These are phyloP conservation scores for Bombus pascuorum DNA, from an alignment of 1,140 invertebrate species.

Conservation along the genomic window DNA sequence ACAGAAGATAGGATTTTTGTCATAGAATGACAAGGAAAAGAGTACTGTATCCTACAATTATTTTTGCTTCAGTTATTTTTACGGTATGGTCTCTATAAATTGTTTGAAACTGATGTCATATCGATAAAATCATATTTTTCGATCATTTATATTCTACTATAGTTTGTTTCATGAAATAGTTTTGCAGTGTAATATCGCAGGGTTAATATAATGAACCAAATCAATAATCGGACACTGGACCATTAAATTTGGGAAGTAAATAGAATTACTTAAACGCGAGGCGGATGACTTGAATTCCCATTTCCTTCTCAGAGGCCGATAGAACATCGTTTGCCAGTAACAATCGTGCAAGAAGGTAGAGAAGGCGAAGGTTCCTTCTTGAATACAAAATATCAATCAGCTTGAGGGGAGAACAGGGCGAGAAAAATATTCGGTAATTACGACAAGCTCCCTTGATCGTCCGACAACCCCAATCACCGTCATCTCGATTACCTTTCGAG, in stretches of 20 bases:
- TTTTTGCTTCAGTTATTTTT: neutral
- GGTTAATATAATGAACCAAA: neutral
- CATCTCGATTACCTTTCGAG: slow-evolving; percentile 50
- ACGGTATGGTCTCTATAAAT: too few species aligned
- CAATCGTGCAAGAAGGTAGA: neutral
- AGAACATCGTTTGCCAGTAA: neutral
- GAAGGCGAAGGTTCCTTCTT: slow-evolving; percentile 48
- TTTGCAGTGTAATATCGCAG: neutral
- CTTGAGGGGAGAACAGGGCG: slow-evolving; percentile 67
- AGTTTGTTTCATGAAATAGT: too few species aligned
- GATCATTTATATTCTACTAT: too few species aligned
- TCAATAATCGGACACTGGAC: neutral
- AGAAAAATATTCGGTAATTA: slow-evolving; percentile 82
- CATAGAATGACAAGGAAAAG: too few species aligned
- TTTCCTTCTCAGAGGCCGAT: neutral
- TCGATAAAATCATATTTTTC: neutral
- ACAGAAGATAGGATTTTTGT: neutral
- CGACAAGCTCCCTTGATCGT: slow-evolving; percentile 39
- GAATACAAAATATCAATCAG: slow-evolving; percentile 82
- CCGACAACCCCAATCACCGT: slow-evolving; percentile 64
- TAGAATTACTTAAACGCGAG: neutral
- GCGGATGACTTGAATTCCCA: neutral
- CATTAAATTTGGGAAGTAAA: neutral
- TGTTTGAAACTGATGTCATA: neutral
- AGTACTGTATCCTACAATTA: neutral